Base-by-base conservation (phyloP, 2,113 vertebrate genomes). In the Morone chrysops region DNA sequence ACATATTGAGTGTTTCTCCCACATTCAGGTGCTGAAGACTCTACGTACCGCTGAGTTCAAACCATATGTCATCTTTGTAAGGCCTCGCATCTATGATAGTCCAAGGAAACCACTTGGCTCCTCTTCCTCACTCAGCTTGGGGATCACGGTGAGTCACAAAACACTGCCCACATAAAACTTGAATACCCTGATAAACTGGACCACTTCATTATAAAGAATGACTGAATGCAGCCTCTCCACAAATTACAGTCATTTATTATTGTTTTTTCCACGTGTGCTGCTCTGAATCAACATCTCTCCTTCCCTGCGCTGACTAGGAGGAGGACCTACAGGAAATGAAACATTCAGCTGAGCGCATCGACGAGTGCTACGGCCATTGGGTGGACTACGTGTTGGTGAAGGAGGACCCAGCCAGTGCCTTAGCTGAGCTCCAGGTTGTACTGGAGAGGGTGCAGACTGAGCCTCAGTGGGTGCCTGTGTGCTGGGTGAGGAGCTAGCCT, bases 51-150 rank as follows among this genome's bases (percentile, higher is more conserved):
- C 96, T 0, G 97, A 97, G 78, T 98, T 98, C 90, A 98, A 97
- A 86, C 97, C 98, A 3, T 98, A 95, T 0, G 81, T 99, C 80
- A 91, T 99, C 84, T 97, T 97, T 80, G 96, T 97, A 80, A 97
- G 95, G 89, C 97, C 97, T 70, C 94, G 87, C 2, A 70, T 98
- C 75, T 82, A 86, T 10, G 96, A 97, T 25, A 93, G 78, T 70
- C 86, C 84, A 53, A 92, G 84, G 56, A 93, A 90, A 91, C 92
- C 78, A 70, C 93, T 90, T 4, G 94, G 92, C 0, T 90, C 89
- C 6, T 91, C 95, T 18, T 94, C 90, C 40, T 96, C 96, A 14
- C 95, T 96, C 61, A 90, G 93, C 45, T 85, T 60, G 1, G 87
- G 81, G 12, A 38, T 94, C 82, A 94, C 86, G n/a, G 95, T 96